Conservation (phyloP, 2,797 vertebrate species). For the Hemibagrus guttatus region DNA sequence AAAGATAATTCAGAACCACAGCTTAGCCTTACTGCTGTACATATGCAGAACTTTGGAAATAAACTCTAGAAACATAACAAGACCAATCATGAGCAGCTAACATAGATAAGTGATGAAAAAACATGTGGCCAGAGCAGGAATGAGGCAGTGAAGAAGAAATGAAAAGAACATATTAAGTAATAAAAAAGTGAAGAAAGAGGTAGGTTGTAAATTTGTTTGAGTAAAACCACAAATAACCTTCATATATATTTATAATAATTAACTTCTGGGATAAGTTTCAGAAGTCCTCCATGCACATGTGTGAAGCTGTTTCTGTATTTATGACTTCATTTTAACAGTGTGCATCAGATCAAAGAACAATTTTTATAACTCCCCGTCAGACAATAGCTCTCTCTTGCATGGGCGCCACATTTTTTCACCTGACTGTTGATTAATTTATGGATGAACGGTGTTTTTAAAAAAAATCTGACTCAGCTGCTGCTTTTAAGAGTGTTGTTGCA, state of each 20-base stretch:
- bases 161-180: not conserved
- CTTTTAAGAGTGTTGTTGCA: not conserved
- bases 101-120: not conserved
- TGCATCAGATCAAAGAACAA: slow-evolving; percentile 22
- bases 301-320: slow-evolving; percentile 3
- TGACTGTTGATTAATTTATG: slow-evolving; percentile 15
- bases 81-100: not conserved
- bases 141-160: not conserved
- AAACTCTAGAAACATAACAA: too few relatives aligned
- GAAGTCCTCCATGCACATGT: not conserved
- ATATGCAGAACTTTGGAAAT: not conserved
- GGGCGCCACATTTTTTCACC: slow-evolving; percentile 13
- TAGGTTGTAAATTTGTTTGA: slow-evolving; percentile 12
- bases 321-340: not conserved
- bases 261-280: not conserved
- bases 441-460: slow-evolving; percentile 8
- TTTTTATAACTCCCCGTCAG: slow-evolving; percentile 1
- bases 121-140: not conserved
- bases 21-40: not conserved
- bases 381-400: slow-evolving; percentile 13
- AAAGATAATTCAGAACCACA: not conserved
- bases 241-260: not conserved
- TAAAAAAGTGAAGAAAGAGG: not conserved
- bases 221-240: not conserved
- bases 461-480: not conserved